Evolutionary conservation across 2,113 vertebrate genomes (phyloP), one percentile per base, ranked within the genome.

Genomic region (Alligator mississippiensis): DNA sequence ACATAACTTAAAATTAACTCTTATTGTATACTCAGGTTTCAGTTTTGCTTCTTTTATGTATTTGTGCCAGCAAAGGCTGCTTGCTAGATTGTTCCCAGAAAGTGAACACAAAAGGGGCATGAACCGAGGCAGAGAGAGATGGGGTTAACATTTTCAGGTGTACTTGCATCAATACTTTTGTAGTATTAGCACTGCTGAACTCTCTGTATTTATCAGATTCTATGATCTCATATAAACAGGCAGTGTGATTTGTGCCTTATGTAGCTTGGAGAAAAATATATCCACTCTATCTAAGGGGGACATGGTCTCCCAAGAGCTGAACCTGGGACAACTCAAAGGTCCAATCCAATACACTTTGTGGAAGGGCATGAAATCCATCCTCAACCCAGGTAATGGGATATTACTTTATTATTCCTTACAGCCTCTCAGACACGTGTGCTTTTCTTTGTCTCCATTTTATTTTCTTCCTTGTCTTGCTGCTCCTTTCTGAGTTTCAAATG

Each of bases 321-420:
- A 58, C 72, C 34, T 12, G 6, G 97, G 97, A 25, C 84, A 82
- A 5, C 97, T 93, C 93, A 66, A 59, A 72, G 95, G 97, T 74
- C 97, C 72, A 4, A 77, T 96, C 10, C 96, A 95, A 87, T 96
- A 97, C 30, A 76, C 2, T 1, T 47, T 61, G 13, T 88, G 92
- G 97, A 96, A 74, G 81, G 92, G 95, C 90, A 94, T 82, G 63
- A 83, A 92, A 72, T 75, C 90, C 1, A 21, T 77, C 47, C 82
- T 97, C 10, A 79, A 54, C 34, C 97, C 97, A 77, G 96, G 96
- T 96, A 93, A 68, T 38, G 47, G 28, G 28, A 18, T 0, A 0
- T 11, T 0, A 11, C 30, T 21, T 4, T 64, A 55, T 60, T 38
- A 62, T 28, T 22, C 2, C 3, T 22, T 38, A 72, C 34, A 72